Base-by-base conservation (phyloP, 1,140 invertebrate species). In the Drosophila setifemur region DNA sequence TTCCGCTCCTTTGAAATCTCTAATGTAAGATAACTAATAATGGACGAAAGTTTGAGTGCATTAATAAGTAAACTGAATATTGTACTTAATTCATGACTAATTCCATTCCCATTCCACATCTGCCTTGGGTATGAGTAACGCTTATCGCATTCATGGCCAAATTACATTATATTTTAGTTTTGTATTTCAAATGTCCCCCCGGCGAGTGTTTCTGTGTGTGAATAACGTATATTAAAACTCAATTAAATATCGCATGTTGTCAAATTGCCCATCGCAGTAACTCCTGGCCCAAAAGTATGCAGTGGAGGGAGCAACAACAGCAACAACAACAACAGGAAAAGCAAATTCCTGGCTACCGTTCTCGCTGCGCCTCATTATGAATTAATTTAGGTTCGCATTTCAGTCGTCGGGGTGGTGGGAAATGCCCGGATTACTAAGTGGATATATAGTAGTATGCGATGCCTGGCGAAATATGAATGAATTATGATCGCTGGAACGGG, bases 171-270 rank as follows among this genome's bases (percentile, higher is more conserved):
- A 52, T 53, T 55, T n/a, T 47, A 73, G 57, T 33, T 49, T 47
- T 39, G 49, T 44, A 77, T 64, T 54, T 60, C 49, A 45, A 42
- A 48, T 40, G 58, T 9, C 11, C 25, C 58, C 55, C 16, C 8
- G 7, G 6, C 12, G 25, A 9, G 42, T 16, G 3, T 9, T 6
- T 16, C 0, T 35, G 39, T 53, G 25, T 31, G 6, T 37, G 12
- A 45, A 25, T 68, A 48, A 26, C 39, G 43, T 39, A 58, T 66
- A 85, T 83, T 79, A 72, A 86, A 79, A 79, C 60, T 57, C 79
- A 85, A 83, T 83, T 83, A 85, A 58, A 85, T 86, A 78, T 85
- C 70, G 79, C 79, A 85, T 85, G 81, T 72, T 72, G 33, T 64
- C 55, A 77, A 77, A 82, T 82, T 26, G 31, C 55, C 35, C 48